These are phyloP conservation scores for Drosophila gunungcola DNA, from an alignment of 1,140 invertebrate genomes.

Conservation along the genomic window DNA sequence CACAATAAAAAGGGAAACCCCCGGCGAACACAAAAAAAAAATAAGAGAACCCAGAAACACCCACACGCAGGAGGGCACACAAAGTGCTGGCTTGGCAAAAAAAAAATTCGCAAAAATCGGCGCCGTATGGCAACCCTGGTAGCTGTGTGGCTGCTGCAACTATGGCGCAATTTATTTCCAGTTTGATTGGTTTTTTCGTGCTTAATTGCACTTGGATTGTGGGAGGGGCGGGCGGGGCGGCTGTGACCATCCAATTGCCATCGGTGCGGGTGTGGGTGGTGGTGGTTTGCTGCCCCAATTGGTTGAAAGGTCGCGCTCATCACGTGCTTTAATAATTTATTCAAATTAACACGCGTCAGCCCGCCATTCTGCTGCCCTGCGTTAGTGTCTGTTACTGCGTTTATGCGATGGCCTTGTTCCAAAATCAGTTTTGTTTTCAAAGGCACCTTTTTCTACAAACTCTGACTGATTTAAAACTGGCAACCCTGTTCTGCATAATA, in stretches of 20 bases:
- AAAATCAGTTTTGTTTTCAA: too few species aligned
- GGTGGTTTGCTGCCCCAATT: constrained; percentile 15
- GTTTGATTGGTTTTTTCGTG: constrained; percentile 71
- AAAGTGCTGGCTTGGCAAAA: constrained; percentile 35
- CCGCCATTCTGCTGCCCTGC: constrained; percentile 26
- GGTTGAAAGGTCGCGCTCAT: constrained; percentile 77
- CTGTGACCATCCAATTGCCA: constrained; percentile 21
- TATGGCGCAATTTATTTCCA: constrained; percentile 72
- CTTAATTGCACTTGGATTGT: constrained; percentile 69
- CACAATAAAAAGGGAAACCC: constrained; percentile 51
- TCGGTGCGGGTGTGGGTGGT: background rate
- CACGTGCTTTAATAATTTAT: constrained; percentile 81
- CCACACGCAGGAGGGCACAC: constrained; percentile 5
- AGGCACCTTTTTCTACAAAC: background rate
- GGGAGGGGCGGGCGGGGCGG: background rate
- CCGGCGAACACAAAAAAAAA: constrained; percentile 23
- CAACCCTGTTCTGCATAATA: too few species aligned
- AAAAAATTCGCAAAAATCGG: constrained; percentile 37
- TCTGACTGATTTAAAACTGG: too few species aligned
- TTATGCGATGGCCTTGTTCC: constrained; percentile 1
- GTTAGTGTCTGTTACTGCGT: constrained; percentile 4
- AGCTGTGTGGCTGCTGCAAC: constrained; percentile 43
- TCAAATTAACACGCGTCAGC: constrained; percentile 79
- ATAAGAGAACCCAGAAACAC: constrained; percentile 17
- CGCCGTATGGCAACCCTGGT: constrained; percentile 48